Base-by-base conservation (phyloP, 2,888 invertebrate genomes). In the Callimorpha dominula region DNA sequence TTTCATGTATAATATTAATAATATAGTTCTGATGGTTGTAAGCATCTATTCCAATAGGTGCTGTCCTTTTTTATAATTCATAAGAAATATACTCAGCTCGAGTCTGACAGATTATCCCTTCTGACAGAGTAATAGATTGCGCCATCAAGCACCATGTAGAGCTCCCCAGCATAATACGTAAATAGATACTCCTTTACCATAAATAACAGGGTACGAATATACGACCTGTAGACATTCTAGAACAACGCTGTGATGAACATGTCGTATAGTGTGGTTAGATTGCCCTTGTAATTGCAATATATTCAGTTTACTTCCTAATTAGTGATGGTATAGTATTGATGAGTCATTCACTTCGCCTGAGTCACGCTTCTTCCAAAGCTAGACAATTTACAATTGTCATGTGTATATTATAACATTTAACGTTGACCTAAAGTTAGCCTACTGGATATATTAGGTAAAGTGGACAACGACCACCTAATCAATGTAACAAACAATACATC, bases 281-380 rank as follows among this genome's bases (percentile, higher is more conserved):
- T 70, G 20, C 20, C 43, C 52, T 64, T 62, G 62, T n/a, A 14
- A 20, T 65, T 46, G 46, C 20, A 31, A 50, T 46, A 40, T 52
- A 54, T 31, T 31, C 52, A 42, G 54, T 40, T 66, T 52, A 42
- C 52, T 40, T 40, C 17, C 11, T 60, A 60, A 60, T 46, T 62
- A 40, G 49, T 49, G 42, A 42, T 49, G 40, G 50, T 20, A 70
- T 40, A 14, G 70, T 64, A 64, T 52, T 52, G 50, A 70, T 70
- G 64, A 50, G 64, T 70, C 63, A 70, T 70, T 40, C 20, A 20
- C 49, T 52, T 42, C 49, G 50, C 40, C 20, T 64, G 52, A 70
- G 62, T 62, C 60, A 69, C 50, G 11, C 17, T 42, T 17, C 42
- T 64, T 42, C n/a, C 1, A 20, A 31, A 15, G 3, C 50, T 20